Conservation (phyloP, 2,113 vertebrate genomes). For the Bos indicus region DNA sequence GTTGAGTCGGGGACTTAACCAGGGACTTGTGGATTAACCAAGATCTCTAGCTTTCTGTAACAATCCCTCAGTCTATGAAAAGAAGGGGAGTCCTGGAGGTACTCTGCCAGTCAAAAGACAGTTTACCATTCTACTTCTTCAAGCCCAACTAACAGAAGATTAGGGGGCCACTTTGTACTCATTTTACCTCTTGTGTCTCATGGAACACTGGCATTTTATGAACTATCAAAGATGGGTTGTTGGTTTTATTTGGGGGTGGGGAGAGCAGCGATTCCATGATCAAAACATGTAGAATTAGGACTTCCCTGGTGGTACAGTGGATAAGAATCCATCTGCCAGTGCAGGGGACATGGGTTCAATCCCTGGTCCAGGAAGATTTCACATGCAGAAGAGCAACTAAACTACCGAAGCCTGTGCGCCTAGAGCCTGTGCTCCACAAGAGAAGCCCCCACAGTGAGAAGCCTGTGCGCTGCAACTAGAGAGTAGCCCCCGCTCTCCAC, state of each 20-base stretch:
- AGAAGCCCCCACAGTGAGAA: background rate
- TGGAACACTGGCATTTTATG: background rate
- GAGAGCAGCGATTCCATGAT: background rate
- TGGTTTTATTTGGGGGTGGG: background rate
- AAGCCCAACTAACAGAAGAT: slow-evolving; percentile 21
- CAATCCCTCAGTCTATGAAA: background rate
- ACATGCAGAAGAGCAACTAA: background rate
- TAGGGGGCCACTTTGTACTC: background rate
- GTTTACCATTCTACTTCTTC: background rate
- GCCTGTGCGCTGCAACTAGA: background rate
- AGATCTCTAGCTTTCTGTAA: background rate
- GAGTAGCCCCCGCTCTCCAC: background rate
- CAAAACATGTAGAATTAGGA: background rate
- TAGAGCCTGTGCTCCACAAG: background rate
- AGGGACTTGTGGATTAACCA: background rate
- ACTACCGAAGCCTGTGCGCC: background rate
- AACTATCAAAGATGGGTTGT: background rate
- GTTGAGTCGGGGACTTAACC: background rate
- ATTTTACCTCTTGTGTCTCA: background rate
- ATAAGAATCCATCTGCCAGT: background rate
- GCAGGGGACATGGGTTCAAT: background rate
- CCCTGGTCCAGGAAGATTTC: background rate
- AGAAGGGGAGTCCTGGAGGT: background rate
- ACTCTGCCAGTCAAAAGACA: background rate
- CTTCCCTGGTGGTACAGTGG: background rate